Evolutionary conservation across 2,888 invertebrate species (phyloP).

Genomic region (Agrilus cyanescens): DNA sequence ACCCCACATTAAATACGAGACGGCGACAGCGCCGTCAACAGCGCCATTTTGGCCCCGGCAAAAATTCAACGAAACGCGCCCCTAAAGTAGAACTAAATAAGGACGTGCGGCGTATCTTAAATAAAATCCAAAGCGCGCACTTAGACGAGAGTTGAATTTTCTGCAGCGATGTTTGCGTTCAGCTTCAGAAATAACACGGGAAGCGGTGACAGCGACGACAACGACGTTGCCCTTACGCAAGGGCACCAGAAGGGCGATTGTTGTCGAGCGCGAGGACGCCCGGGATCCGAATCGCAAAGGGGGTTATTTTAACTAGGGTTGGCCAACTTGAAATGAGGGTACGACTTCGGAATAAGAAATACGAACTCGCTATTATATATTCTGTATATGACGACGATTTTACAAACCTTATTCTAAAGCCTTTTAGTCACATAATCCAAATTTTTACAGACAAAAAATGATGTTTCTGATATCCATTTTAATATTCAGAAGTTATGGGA

Average conservation of each 20-base stretch:
- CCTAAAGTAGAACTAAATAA: constrained; percentile 26
- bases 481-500: too few species aligned
- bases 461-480: too few species aligned
- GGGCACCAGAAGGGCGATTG: constrained; percentile 12
- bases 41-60: constrained; percentile 30
- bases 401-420: too few species aligned
- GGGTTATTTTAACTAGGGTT: constrained; percentile 29
- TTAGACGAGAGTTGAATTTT: constrained; percentile 31
- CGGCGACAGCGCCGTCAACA: constrained; percentile 23
- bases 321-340: constrained; percentile 29
- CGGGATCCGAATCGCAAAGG: constrained; percentile 20
- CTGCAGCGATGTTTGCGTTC: constrained; percentile 29
- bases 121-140: constrained; percentile 31
- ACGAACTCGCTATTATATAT: neutral
- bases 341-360: constrained; percentile 29
- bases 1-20: constrained; percentile 32
- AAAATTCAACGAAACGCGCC: constrained; percentile 27
- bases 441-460: too few species aligned
- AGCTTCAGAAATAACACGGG: constrained; percentile 19
- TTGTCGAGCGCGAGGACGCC: constrained; percentile 2
- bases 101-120: constrained; percentile 26
- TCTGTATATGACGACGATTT: too few species aligned
- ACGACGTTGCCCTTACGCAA: constrained; percentile 13
- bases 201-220: constrained; percentile 6
- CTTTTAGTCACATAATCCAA: too few species aligned